phyloP scores from a whole-genome alignment of 2,888 invertebrate species.

The Synergus gifuensis region DNA sequence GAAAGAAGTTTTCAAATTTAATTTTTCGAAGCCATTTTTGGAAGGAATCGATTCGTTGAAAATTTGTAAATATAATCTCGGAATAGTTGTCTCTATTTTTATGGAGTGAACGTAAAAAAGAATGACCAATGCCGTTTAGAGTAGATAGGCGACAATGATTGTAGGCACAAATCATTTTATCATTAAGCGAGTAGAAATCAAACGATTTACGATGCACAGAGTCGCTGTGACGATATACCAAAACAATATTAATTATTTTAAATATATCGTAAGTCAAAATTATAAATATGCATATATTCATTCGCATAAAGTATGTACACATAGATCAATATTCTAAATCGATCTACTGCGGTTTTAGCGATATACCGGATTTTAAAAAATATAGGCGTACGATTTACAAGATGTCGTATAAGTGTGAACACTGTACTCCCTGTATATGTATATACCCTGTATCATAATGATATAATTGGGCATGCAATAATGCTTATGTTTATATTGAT shows the following conservation, averaged over 20 bases:
- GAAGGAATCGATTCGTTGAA: background rate
- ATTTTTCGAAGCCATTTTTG: background rate
- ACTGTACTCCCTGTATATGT: slow-evolving; percentile 69
- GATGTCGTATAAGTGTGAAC: slow-evolving; percentile 67
- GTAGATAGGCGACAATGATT: background rate
- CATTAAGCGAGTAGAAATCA: slow-evolving; percentile 67
- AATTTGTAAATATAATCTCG: slow-evolving; percentile 47
- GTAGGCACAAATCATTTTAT: slow-evolving; percentile 21
- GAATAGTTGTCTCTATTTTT: slow-evolving; percentile 67
- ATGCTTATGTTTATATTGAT: slow-evolving; percentile 75
- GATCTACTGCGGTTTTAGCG: slow-evolving; percentile 58
- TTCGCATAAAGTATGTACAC: slow-evolving; percentile 45
- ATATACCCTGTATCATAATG: slow-evolving; percentile 72
- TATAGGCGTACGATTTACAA: slow-evolving; percentile 60
- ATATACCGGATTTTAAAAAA: slow-evolving; percentile 48
- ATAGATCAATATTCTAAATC: slow-evolving; percentile 46
- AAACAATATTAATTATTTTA: slow-evolving; percentile 71
- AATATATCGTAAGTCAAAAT: slow-evolving; percentile 57
- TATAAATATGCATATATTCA: slow-evolving; percentile 48
- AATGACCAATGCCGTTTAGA: slow-evolving; percentile 44
- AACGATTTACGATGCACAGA: slow-evolving; percentile 71
- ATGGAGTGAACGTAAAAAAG: slow-evolving; percentile 59
- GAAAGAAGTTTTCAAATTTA: background rate
- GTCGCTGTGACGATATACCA: slow-evolving; percentile 77
- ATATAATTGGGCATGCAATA: slow-evolving; percentile 69